phyloP scores from a whole-genome alignment of 1,140 invertebrate species.

The Drosophila oshimai region DNA sequence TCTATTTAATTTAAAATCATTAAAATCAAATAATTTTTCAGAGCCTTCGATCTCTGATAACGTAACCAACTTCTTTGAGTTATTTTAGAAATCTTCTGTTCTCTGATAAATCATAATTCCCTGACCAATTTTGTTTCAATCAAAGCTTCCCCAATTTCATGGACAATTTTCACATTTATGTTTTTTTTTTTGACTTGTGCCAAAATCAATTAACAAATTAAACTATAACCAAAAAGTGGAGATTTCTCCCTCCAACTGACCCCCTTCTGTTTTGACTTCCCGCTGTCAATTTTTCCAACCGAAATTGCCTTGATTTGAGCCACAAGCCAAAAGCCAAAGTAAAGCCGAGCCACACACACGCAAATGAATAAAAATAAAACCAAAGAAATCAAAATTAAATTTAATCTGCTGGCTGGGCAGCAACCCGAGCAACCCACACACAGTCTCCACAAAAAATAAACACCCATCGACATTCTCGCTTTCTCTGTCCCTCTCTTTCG shows the following conservation, averaged over 20 bases:
- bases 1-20: too few relatives aligned
- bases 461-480: conserved; percentile 25
- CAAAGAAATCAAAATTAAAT: conserved; percentile 28
- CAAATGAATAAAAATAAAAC: conserved; percentile 14
- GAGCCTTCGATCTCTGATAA: too few relatives aligned
- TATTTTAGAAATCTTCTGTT: not conserved
- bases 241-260: conserved; percentile 14
- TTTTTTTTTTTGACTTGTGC: conserved; percentile 58
- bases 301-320: conserved; percentile 65
- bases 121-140: conserved; percentile 30
- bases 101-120: not conserved
- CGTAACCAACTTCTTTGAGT: too few relatives aligned
- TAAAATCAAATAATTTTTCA: too few relatives aligned
- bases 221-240: conserved; percentile 17
- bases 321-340: too few relatives aligned
- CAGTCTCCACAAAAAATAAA: not conserved
- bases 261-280: conserved; percentile 47
- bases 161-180: conserved; percentile 37
- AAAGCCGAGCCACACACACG: conserved; percentile 11
- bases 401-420: conserved; percentile 39
- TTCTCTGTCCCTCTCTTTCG: not conserved
- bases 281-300: conserved; percentile 58
- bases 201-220: conserved; percentile 64
- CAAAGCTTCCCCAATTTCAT: conserved; percentile 49
- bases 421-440: conserved; percentile 22